phyloP scores from a whole-genome alignment of 2,888 invertebrate species.

The Apocheima hispidaria region DNA sequence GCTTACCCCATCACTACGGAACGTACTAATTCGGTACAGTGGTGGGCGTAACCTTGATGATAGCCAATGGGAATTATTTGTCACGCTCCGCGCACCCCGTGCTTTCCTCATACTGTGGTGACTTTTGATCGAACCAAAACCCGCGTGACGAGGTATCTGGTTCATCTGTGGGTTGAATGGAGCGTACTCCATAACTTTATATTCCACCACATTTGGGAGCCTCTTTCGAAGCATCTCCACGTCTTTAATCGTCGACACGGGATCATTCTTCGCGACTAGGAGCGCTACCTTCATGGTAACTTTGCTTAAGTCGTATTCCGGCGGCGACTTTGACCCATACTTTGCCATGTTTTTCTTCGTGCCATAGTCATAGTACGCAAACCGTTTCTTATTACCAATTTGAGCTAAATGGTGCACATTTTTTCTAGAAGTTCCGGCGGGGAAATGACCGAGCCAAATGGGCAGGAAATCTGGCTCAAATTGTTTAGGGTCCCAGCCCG shows the following conservation, averaged over 20 bases:
- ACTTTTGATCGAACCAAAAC: too few relatives aligned
- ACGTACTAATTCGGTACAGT: too few relatives aligned
- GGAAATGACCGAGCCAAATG: constrained; percentile 50
- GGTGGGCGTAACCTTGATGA: too few relatives aligned
- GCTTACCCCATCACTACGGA: too few relatives aligned
- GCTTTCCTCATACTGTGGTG: too few relatives aligned
- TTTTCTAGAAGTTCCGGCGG: constrained; percentile 53
- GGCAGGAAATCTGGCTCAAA: constrained; percentile 77
- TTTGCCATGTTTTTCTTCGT: constrained; percentile 17
- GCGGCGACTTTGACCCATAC: constrained; percentile 25
- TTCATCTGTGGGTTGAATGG: constrained; percentile 57
- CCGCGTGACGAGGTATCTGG: too few relatives aligned
- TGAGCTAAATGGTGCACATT: constrained; percentile 49
- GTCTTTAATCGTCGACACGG: constrained; percentile 67
- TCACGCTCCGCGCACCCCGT: too few relatives aligned
- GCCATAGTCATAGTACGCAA: constrained; percentile 34
- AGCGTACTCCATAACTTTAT: constrained; percentile 47
- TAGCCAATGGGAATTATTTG: too few relatives aligned
- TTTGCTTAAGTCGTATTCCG: constrained; percentile 37
- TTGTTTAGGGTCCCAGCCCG: constrained; percentile 82
- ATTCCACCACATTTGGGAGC: constrained; percentile 55
- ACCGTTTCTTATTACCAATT: constrained; percentile 18
- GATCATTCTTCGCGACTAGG: constrained; percentile 82
- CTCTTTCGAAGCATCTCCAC: constrained; percentile 36
- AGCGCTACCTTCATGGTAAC: constrained; percentile 61